Base-by-base conservation (phyloP, 2,797 vertebrate genomes). In the Sebastiscus albofasciatus region DNA sequence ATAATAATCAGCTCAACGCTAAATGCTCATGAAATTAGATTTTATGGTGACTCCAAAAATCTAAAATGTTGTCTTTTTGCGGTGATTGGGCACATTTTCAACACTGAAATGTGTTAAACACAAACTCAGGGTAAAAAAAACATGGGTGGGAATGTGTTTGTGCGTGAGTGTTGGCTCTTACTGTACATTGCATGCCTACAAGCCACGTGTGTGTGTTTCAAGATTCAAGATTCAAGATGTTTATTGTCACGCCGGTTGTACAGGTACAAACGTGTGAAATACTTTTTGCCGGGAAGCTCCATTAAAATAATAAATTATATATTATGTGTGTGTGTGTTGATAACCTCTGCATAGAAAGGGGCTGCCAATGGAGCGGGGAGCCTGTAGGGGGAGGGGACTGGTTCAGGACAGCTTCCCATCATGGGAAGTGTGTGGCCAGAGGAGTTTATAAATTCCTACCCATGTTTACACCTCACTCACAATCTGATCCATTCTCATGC, bases 391-490 rank as follows among this genome's bases (percentile, higher is more conserved):
- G 91, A 83, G 90, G 90, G 64, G 82, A 75, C 83, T 80, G 58
- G 60, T 61, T 60, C 33, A 61, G 60, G 42, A 39, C 55, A 34
- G 71, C 80, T 71, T 88, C 81, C 88, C 67, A 79, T 79, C 31
- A 81, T 83, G 67, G 85, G 86, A 90, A 87, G 84, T 83, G 86
- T 89, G 82, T 73, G 80, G 46, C 65, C 71, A 71, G 72, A 75
- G 58, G 39, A 83, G 84, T 91, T 92, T 94, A 95, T 94, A 95
- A 94, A 89, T 49, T 75, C 74, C 34, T 18, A 12, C 34, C n/a
- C 75, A 65, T 83, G 82, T 92, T 90, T 90, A 89, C 78, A 79
- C 36, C 55, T 66, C 56, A 26, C 12, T 22, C 90, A 89, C 68
- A 93, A 42, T 83, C 72, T 58, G 76, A 82, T 80, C 77, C 58